Evolutionary conservation across 2,113 vertebrate genomes (phyloP).

Genomic region (Trematomus loennbergii): DNA sequence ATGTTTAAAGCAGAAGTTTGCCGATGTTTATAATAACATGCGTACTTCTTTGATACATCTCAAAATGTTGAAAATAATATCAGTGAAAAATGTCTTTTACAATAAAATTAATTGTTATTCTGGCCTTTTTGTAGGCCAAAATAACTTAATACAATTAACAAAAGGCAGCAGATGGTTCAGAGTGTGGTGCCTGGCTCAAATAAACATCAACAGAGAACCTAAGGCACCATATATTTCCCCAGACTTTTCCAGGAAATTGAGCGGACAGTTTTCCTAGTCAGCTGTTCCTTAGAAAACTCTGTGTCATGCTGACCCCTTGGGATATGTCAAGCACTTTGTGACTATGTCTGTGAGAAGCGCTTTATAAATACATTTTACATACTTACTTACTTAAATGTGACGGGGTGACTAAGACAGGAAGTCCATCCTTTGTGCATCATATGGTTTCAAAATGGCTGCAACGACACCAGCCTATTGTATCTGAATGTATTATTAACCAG

Average conservation of each 20-base stretch:
- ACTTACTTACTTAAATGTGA: too few species aligned
- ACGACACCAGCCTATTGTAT: neutral
- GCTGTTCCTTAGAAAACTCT: constrained; percentile 22
- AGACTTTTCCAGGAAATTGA: constrained; percentile 42
- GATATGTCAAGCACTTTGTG: neutral
- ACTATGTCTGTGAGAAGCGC: too few species aligned
- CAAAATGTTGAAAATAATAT: too few species aligned
- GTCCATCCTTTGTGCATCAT: neutral
- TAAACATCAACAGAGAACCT: neutral
- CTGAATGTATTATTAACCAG: neutral
- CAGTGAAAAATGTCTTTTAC: too few species aligned
- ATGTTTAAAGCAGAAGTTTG: too few species aligned
- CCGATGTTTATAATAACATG: too few species aligned
- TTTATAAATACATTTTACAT: too few species aligned
- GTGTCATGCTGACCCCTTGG: neutral
- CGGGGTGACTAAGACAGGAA: constrained; percentile 7
- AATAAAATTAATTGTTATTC: too few species aligned
- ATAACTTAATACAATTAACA: too few species aligned
- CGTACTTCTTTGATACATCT: too few species aligned
- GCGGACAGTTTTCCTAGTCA: constrained; percentile 1
- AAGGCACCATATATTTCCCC: constrained; percentile 3
- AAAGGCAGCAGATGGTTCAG: neutral
- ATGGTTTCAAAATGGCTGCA: neutral
- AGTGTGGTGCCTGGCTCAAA: constrained; percentile 6
- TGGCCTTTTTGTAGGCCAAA: too few species aligned